Evolutionary conservation across 2,797 vertebrate species (phyloP), one percentile per base, ranked within the genome.

Genomic region (Arnoldichthys spilopterus): DNA sequence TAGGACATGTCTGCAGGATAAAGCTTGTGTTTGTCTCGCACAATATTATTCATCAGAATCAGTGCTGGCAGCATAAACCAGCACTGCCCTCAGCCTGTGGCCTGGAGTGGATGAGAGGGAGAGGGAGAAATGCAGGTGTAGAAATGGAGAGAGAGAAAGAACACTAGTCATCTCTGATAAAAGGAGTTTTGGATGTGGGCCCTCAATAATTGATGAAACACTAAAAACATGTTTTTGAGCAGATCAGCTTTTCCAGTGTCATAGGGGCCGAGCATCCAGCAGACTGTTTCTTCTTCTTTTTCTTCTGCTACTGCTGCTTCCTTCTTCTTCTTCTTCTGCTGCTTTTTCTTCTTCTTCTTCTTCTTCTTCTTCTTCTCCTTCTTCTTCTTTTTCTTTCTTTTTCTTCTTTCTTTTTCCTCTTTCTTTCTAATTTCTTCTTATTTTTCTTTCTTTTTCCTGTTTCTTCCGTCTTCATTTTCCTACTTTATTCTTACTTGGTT

Each of bases 1-100:
- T 34, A 58, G 54, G 26, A 51, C 3, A 24, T 28, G 64, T 66
- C 34, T 56, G 74, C 62, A 56, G 74, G 37, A n/a, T 40, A 66
- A 66, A 43, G 22, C 61, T 63, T 20, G 34, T 63, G 51, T 54
- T 40, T 40, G 30, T 63, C 32, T 40, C 61, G 40, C 61, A 61
- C 28, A 22, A 32, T n/a, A 66, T 66, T 11, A 43, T 20, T 66
- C 34, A 66, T 43, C 62, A 6, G 18, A 66, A 26, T 22, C 54
- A 26, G 54, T 24, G 22, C 54, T 22, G 54, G n/a, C 54, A 56
- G 54, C 54, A 51, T 16, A 20, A 6, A 51, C 49, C 49, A 1
- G 6, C 18, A 12, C 54, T 26, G 22, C 54, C 8, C 20, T 12
- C 18, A 12, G 32, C 2, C 32, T n/a, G 34, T 37, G 32, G 30